Base-by-base conservation (phyloP, 2,888 invertebrate species). In the Calameuta idolon region DNA sequence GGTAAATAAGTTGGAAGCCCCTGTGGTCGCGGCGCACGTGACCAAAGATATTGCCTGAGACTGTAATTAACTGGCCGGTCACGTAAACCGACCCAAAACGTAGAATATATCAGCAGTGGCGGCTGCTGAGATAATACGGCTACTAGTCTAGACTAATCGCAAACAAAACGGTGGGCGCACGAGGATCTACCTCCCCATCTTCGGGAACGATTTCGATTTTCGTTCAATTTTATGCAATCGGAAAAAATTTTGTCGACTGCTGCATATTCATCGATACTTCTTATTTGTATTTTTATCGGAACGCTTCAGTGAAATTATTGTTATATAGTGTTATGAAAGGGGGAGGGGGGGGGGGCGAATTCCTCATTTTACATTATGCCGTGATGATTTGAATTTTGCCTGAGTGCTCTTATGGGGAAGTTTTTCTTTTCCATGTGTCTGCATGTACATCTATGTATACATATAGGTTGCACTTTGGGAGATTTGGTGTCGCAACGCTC, bases 1-100 rank as follows among this genome's bases (percentile, higher is more conserved):
- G 71, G 23, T 33, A 31, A 71, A 31, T 5, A 33, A 30, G 33
- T 71, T 71, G 33, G 31, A 71, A 71, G 23, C 9, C 71, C 33
- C 30, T 69, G 69, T 71, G 31, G 71, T 33, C 31, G 71, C 31
- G 71, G 71, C 31, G 71, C 31, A 71, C 71, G 71, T 31, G 31
- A 71, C 1, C 71, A 15, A 4, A 30, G 11, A 71, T 30, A 71
- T 12, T 12, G 71, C 71, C 12, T 31, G 15, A 12, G 31, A 71
- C 71, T n/a, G 71, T 33, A 31, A 33, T 71, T 71, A 71, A 71
- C 71, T 31, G 33, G 33, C 12, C 9, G 71, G 31, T 71, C 71
- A 71, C 71, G 71, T 71, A 71, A 71, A 30, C 11, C 71, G 31
- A 0, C 1, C n/a, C 15, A 71, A 71, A 31, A 71, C 31, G 3